phyloP scores from a whole-genome alignment of 23 tunicate genomes.

The Halocynthia aurantium region DNA sequence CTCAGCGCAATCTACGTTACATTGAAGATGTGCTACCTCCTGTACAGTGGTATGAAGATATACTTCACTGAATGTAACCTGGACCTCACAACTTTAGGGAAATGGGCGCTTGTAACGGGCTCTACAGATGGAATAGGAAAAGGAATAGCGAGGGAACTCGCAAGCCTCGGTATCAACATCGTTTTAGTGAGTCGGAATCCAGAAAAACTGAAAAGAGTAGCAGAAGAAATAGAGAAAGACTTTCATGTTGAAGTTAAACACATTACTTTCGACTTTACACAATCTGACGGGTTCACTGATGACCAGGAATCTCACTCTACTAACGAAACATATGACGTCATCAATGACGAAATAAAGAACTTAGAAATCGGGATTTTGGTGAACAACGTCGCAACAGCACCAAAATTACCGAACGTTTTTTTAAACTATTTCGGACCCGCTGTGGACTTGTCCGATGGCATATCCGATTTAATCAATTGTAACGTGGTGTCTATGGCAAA shows the following conservation, averaged over 20 bases:
- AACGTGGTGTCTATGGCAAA: constrained; percentile 45
- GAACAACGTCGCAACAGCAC: constrained; percentile 67
- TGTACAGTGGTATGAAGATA: neutral
- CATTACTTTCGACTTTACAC: neutral
- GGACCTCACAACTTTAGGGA: neutral
- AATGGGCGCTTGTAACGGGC: constrained; percentile 37
- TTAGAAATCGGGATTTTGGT: constrained; percentile 60
- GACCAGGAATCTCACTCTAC: neutral
- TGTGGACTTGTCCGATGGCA: constrained; percentile 12
- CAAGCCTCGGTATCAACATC: constrained; percentile 31
- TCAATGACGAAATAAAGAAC: constrained; percentile 20
- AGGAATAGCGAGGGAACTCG: constrained; percentile 37
- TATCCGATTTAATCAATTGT: constrained; percentile 29
- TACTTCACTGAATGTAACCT: neutral
- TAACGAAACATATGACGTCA: constrained; percentile 31
- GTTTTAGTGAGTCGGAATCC: constrained; percentile 29
- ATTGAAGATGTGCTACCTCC: neutral
- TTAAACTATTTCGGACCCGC: constrained; percentile 5
- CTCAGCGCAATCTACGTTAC: neutral
- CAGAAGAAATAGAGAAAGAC: constrained; percentile 15
- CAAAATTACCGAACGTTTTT: constrained; percentile 42
- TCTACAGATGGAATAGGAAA: constrained; percentile 49
- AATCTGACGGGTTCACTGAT: neutral
- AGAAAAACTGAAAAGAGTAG: constrained; percentile 18
- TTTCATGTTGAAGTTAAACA: neutral